Evolutionary conservation across 1,140 invertebrate genomes (phyloP), one percentile per base, ranked within the genome.

Genomic region (Pissodes strobi): DNA sequence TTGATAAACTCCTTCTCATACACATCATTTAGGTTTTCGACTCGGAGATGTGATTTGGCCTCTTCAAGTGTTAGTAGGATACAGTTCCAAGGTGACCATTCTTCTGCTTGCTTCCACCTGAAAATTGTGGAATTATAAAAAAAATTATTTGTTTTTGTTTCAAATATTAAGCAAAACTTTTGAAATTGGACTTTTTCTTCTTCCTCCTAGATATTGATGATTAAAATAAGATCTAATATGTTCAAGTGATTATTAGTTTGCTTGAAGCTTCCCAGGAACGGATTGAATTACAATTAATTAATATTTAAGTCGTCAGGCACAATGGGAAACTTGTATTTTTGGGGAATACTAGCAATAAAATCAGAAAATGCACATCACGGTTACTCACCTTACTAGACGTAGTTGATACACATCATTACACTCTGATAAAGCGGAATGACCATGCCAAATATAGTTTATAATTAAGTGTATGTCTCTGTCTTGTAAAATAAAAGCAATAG

Each of bases 41-140:
- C 70, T 63, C 78, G 81, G 34, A 84, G 69, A 68, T 90, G 88
- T 2, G 80, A 77, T 58, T 85, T 83, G 39, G 83, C 83, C 76
- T 90, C 88, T 43, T 86, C 81, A 1, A 82, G 74, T 0, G 87
- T 88, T 1, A 90, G 74, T 15, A 89, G 72, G 52, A 90, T 82
- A 68, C 86, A 88, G 70, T 90, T 90, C 88, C 88, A 90, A 0
- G 88, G 88, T 6, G 85, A 81, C 88, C 88, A 90, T 37, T 85
- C 83, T 27, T 82, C 71, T 2, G 83, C 67, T 1, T 78, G 76
- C 27, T 82, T 73, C 80, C 86, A 90, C 10, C 87, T 77, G 21
- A 82, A 81, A 25, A 30, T 37, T 1, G 10, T 1, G 0, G 15
- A 13, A 15, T 39, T 22, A 38, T 1, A n/a, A n/a, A n/a, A n/a